These are phyloP conservation scores for Karalla daura DNA, from an alignment of 2,797 vertebrate genomes.

Conservation along the genomic window DNA sequence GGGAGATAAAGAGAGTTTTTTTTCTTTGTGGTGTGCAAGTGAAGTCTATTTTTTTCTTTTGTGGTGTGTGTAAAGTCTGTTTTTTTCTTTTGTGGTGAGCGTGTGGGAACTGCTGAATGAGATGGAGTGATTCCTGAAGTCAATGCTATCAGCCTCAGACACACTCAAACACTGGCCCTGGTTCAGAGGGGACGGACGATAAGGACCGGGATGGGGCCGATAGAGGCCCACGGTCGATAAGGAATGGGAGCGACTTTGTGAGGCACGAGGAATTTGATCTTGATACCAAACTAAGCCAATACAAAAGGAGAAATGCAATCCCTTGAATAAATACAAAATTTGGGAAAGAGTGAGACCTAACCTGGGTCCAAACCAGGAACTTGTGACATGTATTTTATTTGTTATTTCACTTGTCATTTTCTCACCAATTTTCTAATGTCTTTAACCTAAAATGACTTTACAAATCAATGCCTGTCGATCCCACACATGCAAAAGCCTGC, in stretches of 20 bases:
- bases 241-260: slow-evolving; percentile 20
- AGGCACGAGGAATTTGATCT: slow-evolving; percentile 46
- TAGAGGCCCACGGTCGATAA: slow-evolving; percentile 15
- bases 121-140: slow-evolving; percentile 77
- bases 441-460: neutral
- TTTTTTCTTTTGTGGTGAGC: slow-evolving; percentile 69
- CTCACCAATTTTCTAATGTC: neutral
- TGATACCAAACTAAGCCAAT: slow-evolving; percentile 40
- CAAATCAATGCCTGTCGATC: neutral
- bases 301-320: slow-evolving; percentile 32
- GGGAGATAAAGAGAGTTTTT: slow-evolving; percentile 55
- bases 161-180: slow-evolving; percentile 70
- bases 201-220: slow-evolving; percentile 35
- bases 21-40: slow-evolving; percentile 61
- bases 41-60: slow-evolving; percentile 71
- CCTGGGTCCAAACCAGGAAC: slow-evolving; percentile 8
- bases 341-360: slow-evolving; percentile 3
- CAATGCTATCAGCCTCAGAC: slow-evolving; percentile 77
- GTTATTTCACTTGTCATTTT: neutral
- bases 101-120: slow-evolving; percentile 76
- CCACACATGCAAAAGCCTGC: slow-evolving; percentile 11
- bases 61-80: slow-evolving; percentile 58
- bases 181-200: slow-evolving; percentile 33
- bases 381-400: too few relatives aligned
- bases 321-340: neutral